Conservation (phyloP, 2,888 invertebrate genomes). For the Athalia rosae region DNA sequence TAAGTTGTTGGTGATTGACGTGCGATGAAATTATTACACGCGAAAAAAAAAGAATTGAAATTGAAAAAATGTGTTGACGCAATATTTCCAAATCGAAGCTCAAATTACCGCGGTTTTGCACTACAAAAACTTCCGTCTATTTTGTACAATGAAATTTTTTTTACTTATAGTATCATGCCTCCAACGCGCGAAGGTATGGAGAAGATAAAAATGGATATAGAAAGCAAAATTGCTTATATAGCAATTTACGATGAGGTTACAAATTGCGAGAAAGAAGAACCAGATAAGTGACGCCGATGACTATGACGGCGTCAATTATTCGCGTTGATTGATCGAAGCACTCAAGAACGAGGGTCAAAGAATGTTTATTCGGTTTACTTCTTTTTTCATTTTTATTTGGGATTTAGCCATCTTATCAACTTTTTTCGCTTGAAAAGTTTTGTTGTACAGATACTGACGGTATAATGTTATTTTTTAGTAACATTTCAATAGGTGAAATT, state of each 20-base stretch:
- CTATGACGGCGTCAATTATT: too few species aligned
- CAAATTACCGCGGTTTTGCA: conserved; percentile 45
- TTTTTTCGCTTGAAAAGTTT: neutral
- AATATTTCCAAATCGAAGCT: conserved; percentile 65
- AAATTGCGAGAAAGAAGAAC: too few species aligned
- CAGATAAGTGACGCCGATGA: too few species aligned
- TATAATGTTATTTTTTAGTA: conserved; percentile 11
- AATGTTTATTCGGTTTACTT: neutral
- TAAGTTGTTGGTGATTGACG: conserved; percentile 55
- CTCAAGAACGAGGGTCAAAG: neutral
- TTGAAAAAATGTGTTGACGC: conserved; percentile 54
- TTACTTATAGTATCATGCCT: neutral
- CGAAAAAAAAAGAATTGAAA: neutral
- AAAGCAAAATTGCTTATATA: neutral
- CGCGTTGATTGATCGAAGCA: neutral
- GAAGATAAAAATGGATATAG: neutral
- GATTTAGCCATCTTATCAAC: neutral
- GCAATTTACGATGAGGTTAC: too few species aligned
- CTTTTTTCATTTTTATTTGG: neutral
- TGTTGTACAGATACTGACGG: conserved; percentile 22
- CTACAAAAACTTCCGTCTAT: conserved; percentile 21
- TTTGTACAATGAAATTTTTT: conserved; percentile 9
- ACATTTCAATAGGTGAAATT: neutral
- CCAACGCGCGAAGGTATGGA: too few species aligned
- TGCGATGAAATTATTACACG: conserved; percentile 56